A percentile compares a stretch with the other conserved stretches of the same genome.
Evolutionary conservation across 2,797 vertebrate genomes (phyloP).

Genomic region (Eulemur albifrons): DNA sequence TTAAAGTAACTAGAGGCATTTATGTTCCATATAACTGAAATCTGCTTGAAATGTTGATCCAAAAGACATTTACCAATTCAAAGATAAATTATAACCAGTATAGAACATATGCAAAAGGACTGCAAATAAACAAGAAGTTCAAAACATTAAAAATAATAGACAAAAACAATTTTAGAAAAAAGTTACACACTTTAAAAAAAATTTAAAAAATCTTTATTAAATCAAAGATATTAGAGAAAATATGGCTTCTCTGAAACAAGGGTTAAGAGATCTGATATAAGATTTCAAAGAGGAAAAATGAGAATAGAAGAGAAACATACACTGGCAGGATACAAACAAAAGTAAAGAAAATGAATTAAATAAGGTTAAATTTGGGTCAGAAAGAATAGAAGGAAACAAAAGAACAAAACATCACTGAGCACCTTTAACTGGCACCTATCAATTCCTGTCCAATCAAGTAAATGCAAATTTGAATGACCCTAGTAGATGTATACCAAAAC

Average conservation of each 20-base stretch:
- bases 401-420: background rate
- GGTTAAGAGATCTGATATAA: background rate
- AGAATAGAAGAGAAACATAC: background rate
- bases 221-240: background rate
- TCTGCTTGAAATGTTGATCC: background rate
- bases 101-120: background rate
- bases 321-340: background rate
- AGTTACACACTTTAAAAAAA: background rate
- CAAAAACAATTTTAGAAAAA: background rate
- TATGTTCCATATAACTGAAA: constrained; percentile 13
- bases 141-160: constrained; percentile 37
- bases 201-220: background rate
- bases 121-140: background rate
- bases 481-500: background rate
- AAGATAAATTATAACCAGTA: background rate
- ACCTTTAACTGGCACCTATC: constrained; percentile 30
- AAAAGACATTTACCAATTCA: background rate
- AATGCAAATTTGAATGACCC: background rate
- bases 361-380: background rate
- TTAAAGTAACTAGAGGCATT: constrained; percentile 2
- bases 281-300: background rate
- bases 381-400: constrained; percentile 11
- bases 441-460: constrained; percentile 16
- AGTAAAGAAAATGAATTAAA: background rate
- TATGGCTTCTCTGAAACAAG: background rate